These are phyloP conservation scores for Aphelenchoides avenae DNA, from an alignment of 1,140 invertebrate species.

Conservation along the genomic window DNA sequence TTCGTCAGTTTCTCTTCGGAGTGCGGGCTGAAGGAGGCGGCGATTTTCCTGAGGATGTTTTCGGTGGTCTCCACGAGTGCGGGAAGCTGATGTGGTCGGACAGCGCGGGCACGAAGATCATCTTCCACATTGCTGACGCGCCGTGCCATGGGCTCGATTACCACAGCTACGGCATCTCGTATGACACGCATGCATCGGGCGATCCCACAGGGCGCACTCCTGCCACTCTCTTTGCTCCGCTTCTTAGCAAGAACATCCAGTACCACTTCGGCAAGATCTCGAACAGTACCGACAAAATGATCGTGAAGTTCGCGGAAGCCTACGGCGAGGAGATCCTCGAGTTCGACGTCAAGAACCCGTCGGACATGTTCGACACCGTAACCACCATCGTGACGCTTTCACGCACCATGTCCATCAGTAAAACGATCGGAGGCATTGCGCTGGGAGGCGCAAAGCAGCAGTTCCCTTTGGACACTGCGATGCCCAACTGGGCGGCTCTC, in stretches of 20 bases:
- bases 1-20: too few species aligned
- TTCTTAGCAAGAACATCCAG: conserved; percentile 1
- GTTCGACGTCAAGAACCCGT: conserved; percentile 2
- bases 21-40: too few species aligned
- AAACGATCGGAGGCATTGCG: neutral
- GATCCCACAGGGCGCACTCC: conserved; percentile 2
- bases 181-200: conserved; percentile 2
- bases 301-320: conserved; percentile 3
- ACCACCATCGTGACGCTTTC: too few species aligned
- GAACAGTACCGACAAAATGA: conserved; percentile 3
- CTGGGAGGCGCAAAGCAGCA: neutral
- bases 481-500: neutral
- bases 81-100: too few species aligned
- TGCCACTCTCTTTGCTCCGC: neutral
- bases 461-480: neutral
- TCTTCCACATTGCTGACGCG: too few species aligned
- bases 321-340: neutral
- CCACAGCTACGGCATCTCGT: too few species aligned
- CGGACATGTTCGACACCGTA: neutral
- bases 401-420: conserved; percentile 4
- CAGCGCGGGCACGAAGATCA: too few species aligned
- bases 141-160: too few species aligned
- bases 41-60: too few species aligned
- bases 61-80: too few species aligned
- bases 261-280: conserved; percentile 11